These are phyloP conservation scores for Cosmia pyralina DNA, from an alignment of 2,888 invertebrate genomes.

Conservation along the genomic window DNA sequence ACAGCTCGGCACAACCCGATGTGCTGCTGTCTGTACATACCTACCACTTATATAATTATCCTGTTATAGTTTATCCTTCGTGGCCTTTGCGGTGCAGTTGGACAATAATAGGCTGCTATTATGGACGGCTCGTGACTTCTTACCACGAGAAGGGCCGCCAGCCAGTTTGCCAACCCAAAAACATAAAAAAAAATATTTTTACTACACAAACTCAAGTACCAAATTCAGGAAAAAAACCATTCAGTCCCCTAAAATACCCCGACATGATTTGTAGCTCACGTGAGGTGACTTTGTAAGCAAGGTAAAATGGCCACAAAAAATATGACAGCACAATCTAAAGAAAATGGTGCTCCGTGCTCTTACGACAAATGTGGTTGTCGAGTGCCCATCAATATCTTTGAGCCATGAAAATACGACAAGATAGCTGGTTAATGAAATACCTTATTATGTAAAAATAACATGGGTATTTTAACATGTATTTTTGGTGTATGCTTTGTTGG, in stretches of 20 bases:
- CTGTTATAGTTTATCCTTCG: too few relatives aligned
- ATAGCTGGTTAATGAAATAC: not conserved
- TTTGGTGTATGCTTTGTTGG: too few relatives aligned
- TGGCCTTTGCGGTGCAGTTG: not conserved
- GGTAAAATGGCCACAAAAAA: constrained; percentile 27
- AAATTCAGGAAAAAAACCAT: constrained; percentile 19
- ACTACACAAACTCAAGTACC: not conserved
- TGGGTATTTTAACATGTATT: too few relatives aligned
- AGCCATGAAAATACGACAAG: not conserved
- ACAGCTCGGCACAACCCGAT: too few relatives aligned
- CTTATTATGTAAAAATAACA: too few relatives aligned
- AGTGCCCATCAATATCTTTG: constrained; percentile 13
- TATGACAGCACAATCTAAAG: constrained; percentile 7
- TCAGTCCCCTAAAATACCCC: constrained; percentile 9
- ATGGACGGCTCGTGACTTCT: not conserved
- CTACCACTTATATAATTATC: too few relatives aligned
- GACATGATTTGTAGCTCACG: constrained; percentile 52
- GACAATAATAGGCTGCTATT: not conserved
- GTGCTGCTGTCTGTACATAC: too few relatives aligned
- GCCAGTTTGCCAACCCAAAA: not conserved
- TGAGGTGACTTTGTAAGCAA: constrained; percentile 39
- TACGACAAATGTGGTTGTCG: constrained; percentile 15
- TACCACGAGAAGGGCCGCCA: not conserved
- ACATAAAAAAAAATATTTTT: not conserved
- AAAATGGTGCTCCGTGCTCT: constrained; percentile 11